phyloP scores from a whole-genome alignment of 2,113 vertebrate genomes.

The Lamprotornis superbus region DNA sequence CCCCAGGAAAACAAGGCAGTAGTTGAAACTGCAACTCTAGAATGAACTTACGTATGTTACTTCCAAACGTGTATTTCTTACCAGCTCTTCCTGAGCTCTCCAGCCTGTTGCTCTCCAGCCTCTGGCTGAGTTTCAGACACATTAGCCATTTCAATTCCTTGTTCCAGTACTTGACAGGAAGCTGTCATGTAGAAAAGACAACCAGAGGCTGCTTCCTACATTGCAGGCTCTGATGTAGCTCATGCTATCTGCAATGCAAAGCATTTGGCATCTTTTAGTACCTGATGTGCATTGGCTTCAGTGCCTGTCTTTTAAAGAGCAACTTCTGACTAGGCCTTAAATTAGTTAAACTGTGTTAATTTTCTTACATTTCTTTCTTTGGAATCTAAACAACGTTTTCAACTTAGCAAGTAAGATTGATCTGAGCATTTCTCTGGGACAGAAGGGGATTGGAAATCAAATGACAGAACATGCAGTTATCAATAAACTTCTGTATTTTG shows the following conservation, averaged over 20 bases:
- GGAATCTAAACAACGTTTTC: not conserved
- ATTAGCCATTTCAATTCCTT: not conserved
- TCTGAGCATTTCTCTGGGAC: not conserved
- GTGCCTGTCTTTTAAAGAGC: slow-evolving; percentile 7
- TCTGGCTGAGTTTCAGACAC: not conserved
- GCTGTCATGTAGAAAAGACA: not conserved
- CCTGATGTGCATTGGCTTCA: not conserved
- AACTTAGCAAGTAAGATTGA: not conserved
- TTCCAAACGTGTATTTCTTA: not conserved
- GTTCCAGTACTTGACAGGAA: not conserved
- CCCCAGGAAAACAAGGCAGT: not conserved
- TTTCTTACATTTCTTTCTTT: not conserved
- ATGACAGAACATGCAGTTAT: slow-evolving; percentile 33
- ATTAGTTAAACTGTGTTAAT: not conserved
- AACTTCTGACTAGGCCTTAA: slow-evolving; percentile 40
- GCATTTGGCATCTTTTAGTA: not conserved
- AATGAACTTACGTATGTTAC: not conserved
- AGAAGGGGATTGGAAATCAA: not conserved
- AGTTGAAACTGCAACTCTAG: not conserved
- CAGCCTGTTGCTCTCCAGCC: not conserved
- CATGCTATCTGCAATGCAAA: not conserved
- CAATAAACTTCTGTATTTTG: slow-evolving; percentile 85
- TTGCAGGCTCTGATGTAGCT: not conserved
- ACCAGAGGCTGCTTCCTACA: not conserved
- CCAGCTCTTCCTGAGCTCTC: not conserved